Percentiles rank a stretch among this genome's conserved stretches.
Conservation (phyloP, 2,113 vertebrate species). For the Rhabdomys dilectus region DNA sequence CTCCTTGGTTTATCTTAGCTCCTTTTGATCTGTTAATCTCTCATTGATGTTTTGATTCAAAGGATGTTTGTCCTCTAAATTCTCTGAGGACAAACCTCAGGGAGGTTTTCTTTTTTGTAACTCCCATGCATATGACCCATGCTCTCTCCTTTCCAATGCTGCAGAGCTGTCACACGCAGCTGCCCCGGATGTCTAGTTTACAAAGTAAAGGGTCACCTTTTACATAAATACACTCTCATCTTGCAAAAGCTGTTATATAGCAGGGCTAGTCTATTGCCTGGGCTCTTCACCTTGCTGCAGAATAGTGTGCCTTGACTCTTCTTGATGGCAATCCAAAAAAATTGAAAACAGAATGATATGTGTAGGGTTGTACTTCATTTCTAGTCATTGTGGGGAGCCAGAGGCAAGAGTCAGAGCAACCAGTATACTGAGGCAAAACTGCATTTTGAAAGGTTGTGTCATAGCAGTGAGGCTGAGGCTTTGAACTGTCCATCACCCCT, state of each 20-base stretch:
- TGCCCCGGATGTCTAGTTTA: neutral
- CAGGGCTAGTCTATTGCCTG: neutral
- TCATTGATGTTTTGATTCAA: conserved; percentile 44
- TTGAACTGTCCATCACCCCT: neutral
- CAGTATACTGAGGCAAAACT: neutral
- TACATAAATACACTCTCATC: neutral
- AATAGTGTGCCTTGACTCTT: neutral
- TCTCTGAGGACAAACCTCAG: conserved; percentile 23
- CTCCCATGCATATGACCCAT: neutral
- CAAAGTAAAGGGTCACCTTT: neutral
- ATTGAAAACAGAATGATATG: neutral
- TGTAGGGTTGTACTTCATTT: conserved; percentile 10
- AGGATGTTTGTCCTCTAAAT: conserved; percentile 35
- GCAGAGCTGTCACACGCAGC: neutral
- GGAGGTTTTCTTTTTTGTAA: conserved; percentile 20
- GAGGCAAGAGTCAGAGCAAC: neutral
- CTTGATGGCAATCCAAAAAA: neutral
- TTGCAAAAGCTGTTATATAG: neutral
- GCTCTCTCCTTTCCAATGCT: neutral
- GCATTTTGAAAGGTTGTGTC: neutral
- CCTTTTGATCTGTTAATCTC: conserved; percentile 50
- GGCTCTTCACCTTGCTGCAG: neutral
- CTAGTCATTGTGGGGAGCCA: neutral
- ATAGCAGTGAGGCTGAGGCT: neutral
- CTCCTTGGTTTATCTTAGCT: conserved; percentile 1